These are phyloP conservation scores for Lordiphosa mommai DNA, from an alignment of 1,140 invertebrate species.

Conservation along the genomic window DNA sequence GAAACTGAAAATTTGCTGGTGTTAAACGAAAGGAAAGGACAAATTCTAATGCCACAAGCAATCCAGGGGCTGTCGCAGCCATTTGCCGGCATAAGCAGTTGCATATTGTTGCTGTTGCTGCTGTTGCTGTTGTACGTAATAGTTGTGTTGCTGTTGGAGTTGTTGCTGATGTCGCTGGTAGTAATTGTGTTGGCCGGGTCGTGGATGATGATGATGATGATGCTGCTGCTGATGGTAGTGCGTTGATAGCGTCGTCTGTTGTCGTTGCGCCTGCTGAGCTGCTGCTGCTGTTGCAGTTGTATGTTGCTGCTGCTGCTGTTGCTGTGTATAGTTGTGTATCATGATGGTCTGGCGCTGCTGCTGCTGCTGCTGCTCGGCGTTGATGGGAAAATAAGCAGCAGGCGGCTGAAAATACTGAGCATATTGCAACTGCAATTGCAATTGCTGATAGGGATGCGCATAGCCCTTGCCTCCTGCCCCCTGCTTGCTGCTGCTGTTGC, in stretches of 20 bases:
- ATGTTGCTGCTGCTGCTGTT: constrained; percentile 21
- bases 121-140: constrained; percentile 19
- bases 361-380: constrained; percentile 7
- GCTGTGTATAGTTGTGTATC: constrained; percentile 32
- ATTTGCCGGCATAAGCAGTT: constrained; percentile 20
- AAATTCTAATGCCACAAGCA: constrained; percentile 25
- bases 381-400: constrained; percentile 50
- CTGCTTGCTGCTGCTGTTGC: not conserved
- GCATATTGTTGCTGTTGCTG: constrained; percentile 20
- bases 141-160: constrained; percentile 22
- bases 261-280: constrained; percentile 4
- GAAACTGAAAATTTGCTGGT: constrained; percentile 6
- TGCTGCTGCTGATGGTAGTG: constrained; percentile 31
- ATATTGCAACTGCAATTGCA: constrained; percentile 19
- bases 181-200: constrained; percentile 12
- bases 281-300: not conserved
- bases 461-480: constrained; percentile 8
- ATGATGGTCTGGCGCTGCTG: constrained; percentile 21
- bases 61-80: constrained; percentile 23
- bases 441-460: constrained; percentile 40
- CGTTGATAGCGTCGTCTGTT: constrained; percentile 13
- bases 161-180: constrained; percentile 19
- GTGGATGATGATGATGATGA: not conserved
- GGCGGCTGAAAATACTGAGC: constrained; percentile 37
- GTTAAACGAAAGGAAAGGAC: constrained; percentile 5